Percentiles rank a stretch among this genome's conserved stretches.
phyloP scores from a whole-genome alignment of 2,113 vertebrate genomes.

The Macquaria ambigua region DNA sequence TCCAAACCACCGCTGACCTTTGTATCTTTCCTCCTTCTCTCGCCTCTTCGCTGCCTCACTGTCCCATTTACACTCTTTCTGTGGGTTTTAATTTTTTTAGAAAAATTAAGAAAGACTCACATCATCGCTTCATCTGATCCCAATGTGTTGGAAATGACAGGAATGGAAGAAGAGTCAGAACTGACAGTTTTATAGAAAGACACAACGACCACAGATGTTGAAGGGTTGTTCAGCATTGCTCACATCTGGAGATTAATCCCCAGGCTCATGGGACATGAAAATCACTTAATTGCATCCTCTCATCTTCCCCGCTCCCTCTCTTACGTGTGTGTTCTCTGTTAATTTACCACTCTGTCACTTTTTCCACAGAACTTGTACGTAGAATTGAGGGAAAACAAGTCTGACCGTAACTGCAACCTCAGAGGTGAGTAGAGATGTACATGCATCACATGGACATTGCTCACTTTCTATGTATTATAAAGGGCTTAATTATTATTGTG shows the following conservation, averaged over 20 bases:
- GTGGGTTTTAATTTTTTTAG: background rate
- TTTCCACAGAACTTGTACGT: slow-evolving; percentile 63
- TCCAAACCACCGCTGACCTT: background rate
- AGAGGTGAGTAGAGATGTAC: slow-evolving; percentile 62
- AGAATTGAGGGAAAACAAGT: slow-evolving; percentile 47
- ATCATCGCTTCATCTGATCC: background rate
- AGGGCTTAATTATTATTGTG: background rate
- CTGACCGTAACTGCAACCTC: slow-evolving; percentile 46
- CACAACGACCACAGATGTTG: slow-evolving; percentile 1
- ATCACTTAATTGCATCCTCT: slow-evolving; percentile 43
- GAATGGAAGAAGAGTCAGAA: background rate
- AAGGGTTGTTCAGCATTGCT: background rate
- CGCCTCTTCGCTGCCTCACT: background rate
- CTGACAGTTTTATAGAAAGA: background rate
- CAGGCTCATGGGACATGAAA: slow-evolving; percentile 29
- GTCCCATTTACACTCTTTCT: background rate
- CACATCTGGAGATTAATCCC: slow-evolving; percentile 33
- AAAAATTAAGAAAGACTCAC: background rate
- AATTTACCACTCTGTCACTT: slow-evolving; percentile 12
- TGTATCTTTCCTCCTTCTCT: background rate
- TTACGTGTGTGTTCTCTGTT: background rate
- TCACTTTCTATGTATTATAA: background rate
- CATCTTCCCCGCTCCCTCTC: background rate
- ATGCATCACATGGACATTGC: background rate
- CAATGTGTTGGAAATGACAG: background rate